These are phyloP conservation scores for Callosobruchus maculatus DNA, from an alignment of 2,888 invertebrate species.

Conservation along the genomic window DNA sequence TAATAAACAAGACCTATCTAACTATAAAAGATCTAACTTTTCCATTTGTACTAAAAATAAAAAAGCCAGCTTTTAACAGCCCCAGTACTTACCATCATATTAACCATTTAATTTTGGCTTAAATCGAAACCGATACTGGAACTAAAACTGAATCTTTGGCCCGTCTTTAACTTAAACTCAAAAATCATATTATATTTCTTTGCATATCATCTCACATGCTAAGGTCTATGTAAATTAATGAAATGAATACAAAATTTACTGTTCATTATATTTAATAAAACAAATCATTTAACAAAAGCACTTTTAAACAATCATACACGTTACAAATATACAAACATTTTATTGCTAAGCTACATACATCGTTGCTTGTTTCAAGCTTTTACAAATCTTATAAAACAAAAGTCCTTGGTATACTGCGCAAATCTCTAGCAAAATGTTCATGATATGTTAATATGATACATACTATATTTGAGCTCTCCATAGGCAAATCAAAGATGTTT, in stretches of 20 bases:
- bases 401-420: neutral
- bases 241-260: neutral
- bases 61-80: too few relatives aligned
- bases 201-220: too few relatives aligned
- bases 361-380: conserved; percentile 24
- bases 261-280: conserved; percentile 33
- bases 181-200: too few relatives aligned
- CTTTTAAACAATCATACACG: conserved; percentile 33
- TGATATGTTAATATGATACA: conserved; percentile 34
- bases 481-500: conserved; percentile 8
- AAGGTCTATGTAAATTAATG: too few relatives aligned
- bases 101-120: too few relatives aligned
- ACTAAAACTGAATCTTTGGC: too few relatives aligned
- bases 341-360: conserved; percentile 39
- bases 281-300: conserved; percentile 35
- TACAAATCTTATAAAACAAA: conserved; percentile 7
- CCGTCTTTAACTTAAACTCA: too few relatives aligned
- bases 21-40: too few relatives aligned
- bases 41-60: too few relatives aligned
- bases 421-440: conserved; percentile 12
- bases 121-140: too few relatives aligned
- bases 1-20: too few relatives aligned
- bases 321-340: conserved; percentile 43
- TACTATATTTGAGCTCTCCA: conserved; percentile 10
- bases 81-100: too few relatives aligned